Conservation (phyloP, 2,888 invertebrate species). For the Pogonocherus hispidulus region DNA sequence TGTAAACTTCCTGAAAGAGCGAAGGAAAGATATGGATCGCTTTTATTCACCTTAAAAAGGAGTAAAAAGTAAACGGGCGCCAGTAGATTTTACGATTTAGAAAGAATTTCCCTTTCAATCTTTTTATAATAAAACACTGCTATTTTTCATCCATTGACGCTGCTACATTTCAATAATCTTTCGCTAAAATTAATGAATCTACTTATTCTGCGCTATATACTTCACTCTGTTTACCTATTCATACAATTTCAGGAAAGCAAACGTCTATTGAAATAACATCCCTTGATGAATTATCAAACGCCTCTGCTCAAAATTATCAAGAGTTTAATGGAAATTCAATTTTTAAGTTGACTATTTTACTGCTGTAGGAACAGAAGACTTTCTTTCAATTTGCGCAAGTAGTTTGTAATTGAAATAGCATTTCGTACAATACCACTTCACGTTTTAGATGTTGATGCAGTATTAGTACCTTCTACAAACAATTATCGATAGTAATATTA, state of each 20-base stretch:
- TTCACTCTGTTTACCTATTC: constrained; percentile 27
- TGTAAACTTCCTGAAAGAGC: constrained; percentile 32
- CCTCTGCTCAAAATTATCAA: not conserved
- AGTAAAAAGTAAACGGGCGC: constrained; percentile 40
- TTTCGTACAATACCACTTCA: too few relatives aligned
- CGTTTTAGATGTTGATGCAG: too few relatives aligned
- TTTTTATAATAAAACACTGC: constrained; percentile 50
- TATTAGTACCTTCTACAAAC: too few relatives aligned
- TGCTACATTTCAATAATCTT: constrained; percentile 50
- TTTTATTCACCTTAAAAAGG: constrained; percentile 43
- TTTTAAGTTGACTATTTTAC: too few relatives aligned
- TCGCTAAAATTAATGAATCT: constrained; percentile 46
- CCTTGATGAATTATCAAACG: constrained; percentile 8
- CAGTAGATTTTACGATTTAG: constrained; percentile 43
- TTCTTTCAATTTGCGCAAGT: too few relatives aligned
- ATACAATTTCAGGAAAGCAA: constrained; percentile 34
- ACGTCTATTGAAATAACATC: constrained; percentile 29
- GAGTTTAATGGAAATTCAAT: not conserved
- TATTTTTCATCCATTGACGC: constrained; percentile 55
- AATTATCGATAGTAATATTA: too few relatives aligned
- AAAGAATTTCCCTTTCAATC: constrained; percentile 47
- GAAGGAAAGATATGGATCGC: constrained; percentile 48
- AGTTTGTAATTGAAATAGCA: too few relatives aligned
- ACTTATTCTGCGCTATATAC: constrained; percentile 29
- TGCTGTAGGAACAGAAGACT: too few relatives aligned